Evolutionary conservation across 2,888 invertebrate species (phyloP), one percentile per base, ranked within the genome.

Genomic region (Hipparchia semele): DNA sequence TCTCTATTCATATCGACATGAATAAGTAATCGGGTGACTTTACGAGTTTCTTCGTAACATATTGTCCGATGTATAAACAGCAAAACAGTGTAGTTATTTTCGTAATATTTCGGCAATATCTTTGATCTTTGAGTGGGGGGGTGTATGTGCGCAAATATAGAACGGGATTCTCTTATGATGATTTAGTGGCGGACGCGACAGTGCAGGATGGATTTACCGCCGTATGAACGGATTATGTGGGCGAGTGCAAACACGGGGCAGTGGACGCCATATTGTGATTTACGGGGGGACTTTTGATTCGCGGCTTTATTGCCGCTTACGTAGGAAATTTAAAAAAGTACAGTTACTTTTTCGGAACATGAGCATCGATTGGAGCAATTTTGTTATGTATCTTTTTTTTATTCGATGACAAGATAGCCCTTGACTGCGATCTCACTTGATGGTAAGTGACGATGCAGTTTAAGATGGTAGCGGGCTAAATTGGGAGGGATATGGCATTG

Each of bases 191-290:
- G 89, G 84, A 81, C 88, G 89, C 90, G 90, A 91, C 92, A 90
- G 85, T 85, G 87, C 80, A 86, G 89, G 93, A 94, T 92, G 93
- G 92, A 94, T 94, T 94, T 94, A 94, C 92, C 86, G 92, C 86
- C 90, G 88, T 88, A 92, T 89, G 90, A 93, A 91, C 90, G 93
- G 93, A 93, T 94, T 94, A 94, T 91, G 93, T 94, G 93, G 93
- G 93, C 92, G 92, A 92, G 89, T 87, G 93, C 92, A 94, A 94
- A 94, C 92, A 92, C 89, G 90, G 90, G 90, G 89, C 91, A 90
- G 87, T 88, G 90, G 86, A 87, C 92, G 91, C 91, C 91, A 89
- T 92, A 91, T 93, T 92, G 90, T 90, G 89, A 92, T 91, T 90
- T 94, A 93, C 82, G 81, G 86, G 79, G 79, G 81, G 86, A 92